A percentile compares a stretch with the other conserved stretches of the same genome.
Conservation (phyloP, 1,140 invertebrate genomes). For the Thaumatotibia leucotreta region DNA sequence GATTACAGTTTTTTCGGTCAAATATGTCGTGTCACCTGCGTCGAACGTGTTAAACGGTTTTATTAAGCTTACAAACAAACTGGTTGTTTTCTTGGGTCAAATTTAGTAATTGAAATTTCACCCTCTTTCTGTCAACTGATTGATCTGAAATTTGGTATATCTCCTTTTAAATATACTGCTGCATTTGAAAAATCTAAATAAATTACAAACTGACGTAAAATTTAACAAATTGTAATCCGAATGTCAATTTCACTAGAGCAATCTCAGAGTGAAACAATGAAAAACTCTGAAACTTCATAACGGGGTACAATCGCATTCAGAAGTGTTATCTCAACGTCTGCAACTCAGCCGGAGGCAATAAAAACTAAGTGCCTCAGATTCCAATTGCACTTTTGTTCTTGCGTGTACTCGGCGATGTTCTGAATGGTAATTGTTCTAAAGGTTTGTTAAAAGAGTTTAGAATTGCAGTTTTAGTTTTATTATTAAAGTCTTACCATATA, state of each 20-base stretch:
- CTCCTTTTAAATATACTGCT: too few species aligned
- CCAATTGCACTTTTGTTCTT: not conserved
- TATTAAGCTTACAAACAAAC: too few species aligned
- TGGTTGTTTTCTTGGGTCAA: too few species aligned
- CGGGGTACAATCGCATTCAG: not conserved
- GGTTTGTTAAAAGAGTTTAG: not conserved
- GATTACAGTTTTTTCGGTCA: too few species aligned
- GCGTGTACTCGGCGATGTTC: not conserved
- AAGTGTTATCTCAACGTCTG: not conserved
- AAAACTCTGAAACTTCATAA: slow-evolving; percentile 1
- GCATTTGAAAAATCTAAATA: too few species aligned
- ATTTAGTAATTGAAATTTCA: too few species aligned
- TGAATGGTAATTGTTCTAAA: not conserved
- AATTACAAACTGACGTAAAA: too few species aligned
- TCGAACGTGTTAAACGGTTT: too few species aligned
- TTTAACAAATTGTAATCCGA: not conserved
- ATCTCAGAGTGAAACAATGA: not conserved
- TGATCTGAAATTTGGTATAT: too few species aligned
- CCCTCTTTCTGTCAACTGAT: too few species aligned
- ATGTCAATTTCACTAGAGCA: not conserved
- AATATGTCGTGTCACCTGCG: too few species aligned
- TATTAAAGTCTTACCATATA: not conserved
- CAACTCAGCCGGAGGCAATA: not conserved
- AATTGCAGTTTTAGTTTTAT: not conserved
- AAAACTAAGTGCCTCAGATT: not conserved